Evolutionary conservation across 1,140 invertebrate species (phyloP).

Genomic region (Dendroctonus valens): DNA sequence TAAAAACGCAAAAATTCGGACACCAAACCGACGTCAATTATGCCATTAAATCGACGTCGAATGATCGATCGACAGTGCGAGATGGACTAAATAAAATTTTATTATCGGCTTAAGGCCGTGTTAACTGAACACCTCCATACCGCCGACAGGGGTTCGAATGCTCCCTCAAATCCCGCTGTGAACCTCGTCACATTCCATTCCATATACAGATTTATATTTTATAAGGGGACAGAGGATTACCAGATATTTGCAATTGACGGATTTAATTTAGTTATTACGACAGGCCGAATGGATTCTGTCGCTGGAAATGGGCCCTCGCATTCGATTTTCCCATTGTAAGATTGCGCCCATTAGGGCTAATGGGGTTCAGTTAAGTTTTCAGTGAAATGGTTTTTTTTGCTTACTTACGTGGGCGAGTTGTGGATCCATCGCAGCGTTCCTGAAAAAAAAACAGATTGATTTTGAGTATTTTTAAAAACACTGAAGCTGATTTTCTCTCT

Average conservation of each 20-base stretch:
- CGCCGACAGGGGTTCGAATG: slow-evolving; percentile 23
- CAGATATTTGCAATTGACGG: slow-evolving; percentile 43
- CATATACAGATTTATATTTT: slow-evolving; percentile 44
- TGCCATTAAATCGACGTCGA: no score
- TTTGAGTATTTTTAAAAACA: no score
- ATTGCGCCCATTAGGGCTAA: no score
- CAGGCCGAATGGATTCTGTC: slow-evolving; percentile 36
- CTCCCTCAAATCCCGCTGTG: slow-evolving; percentile 36
- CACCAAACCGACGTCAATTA: no score
- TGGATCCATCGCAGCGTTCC: no score
- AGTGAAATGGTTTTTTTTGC: no score
- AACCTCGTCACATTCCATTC: slow-evolving; percentile 41
- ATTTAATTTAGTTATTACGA: slow-evolving; percentile 42
- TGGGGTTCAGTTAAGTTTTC: no score
- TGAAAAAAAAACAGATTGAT: no score
- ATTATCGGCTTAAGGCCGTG: slow-evolving; percentile 41
- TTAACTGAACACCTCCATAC: slow-evolving; percentile 37
- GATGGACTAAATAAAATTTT: slow-evolving; percentile 43
- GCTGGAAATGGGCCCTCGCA: slow-evolving; percentile 22
- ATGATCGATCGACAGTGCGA: slow-evolving; percentile 4
- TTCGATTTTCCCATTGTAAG: slow-evolving; percentile 24
- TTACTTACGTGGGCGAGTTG: no score
- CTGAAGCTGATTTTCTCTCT: no score
- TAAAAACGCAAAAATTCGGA: no score
- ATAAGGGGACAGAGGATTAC: slow-evolving; percentile 39